Conservation (phyloP, 2,797 vertebrate species). For the Microcaecilia unicolor region DNA sequence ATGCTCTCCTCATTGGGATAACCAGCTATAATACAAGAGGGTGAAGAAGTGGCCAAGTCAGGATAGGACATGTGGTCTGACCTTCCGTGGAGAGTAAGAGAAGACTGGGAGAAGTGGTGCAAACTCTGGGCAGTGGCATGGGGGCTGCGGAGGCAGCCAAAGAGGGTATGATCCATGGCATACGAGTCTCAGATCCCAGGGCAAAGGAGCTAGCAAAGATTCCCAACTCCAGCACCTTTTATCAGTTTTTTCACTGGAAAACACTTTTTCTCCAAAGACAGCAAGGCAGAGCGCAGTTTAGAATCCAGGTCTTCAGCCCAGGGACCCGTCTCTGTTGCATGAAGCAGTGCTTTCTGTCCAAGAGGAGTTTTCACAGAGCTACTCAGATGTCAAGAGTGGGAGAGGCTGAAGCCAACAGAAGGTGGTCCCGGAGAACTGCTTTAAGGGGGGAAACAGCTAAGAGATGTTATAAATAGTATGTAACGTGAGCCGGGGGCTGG, state of each 20-base stretch:
- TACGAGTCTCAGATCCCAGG: constrained; percentile 54
- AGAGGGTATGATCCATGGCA: constrained; percentile 95
- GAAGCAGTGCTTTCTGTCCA: constrained; percentile 55
- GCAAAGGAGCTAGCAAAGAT: constrained; percentile 52
- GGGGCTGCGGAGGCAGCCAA: constrained; percentile 93
- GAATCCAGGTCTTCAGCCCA: constrained; percentile 71
- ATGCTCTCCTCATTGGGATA: constrained; percentile 84
- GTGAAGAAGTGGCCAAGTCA: constrained; percentile 80
- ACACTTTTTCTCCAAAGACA: no score
- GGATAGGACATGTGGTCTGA: constrained; percentile 93
- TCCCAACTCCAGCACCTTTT: constrained; percentile 53
- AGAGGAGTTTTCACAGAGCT: constrained; percentile 62
- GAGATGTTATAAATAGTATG: constrained; percentile 98
- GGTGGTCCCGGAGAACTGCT: constrained; percentile 82
- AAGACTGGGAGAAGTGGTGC: constrained; percentile 90
- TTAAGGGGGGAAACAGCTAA: constrained; percentile 70
- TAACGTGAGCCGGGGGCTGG: constrained; percentile 98
- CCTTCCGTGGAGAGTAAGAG: constrained; percentile 85
- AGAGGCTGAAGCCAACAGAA: constrained; percentile 66
- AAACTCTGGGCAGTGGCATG: constrained; percentile 84
- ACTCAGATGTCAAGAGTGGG: constrained; percentile 72
- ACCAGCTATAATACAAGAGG: constrained; percentile 87
- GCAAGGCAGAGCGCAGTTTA: constrained; percentile 49
- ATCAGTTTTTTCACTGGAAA: constrained; percentile 41
- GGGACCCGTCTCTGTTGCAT: constrained; percentile 63